Evolutionary conservation across 2,888 invertebrate species (phyloP).

Genomic region (Slavum lentiscoides): DNA sequence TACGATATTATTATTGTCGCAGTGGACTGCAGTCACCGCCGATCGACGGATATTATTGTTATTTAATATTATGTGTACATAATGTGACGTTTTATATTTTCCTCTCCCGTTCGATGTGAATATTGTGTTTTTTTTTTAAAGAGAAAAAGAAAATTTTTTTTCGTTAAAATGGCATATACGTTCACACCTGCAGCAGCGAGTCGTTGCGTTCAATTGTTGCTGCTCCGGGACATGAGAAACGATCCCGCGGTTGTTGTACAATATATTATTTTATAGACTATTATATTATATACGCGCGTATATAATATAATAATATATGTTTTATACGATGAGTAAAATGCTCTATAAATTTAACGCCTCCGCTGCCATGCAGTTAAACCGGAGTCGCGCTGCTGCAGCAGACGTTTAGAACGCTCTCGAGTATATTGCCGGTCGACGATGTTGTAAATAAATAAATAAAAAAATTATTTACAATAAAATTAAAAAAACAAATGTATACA

Average conservation of each 20-base stretch:
- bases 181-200: conserved; percentile 15
- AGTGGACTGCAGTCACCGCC: too few relatives aligned
- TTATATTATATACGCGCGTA: too few relatives aligned
- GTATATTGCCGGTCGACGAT: not conserved
- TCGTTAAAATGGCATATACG: conserved; percentile 32
- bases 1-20: conserved; percentile 9
- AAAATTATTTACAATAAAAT: not conserved
- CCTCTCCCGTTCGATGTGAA: not conserved
- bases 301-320: not conserved
- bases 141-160: conserved; percentile 7
- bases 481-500: not conserved
- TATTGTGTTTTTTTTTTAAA: not conserved
- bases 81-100: not conserved
- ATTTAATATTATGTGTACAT: too few relatives aligned
- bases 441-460: conserved; percentile 29
- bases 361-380: conserved; percentile 21
- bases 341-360: conserved; percentile 52
- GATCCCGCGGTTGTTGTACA: not conserved
- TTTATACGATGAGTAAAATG: conserved; percentile 14
- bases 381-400: not conserved
- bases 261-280: too few relatives aligned
- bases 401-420: conserved; percentile 39
- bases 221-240: conserved; percentile 20
- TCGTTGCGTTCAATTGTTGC: not conserved
- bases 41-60: conserved; percentile 7